Evolutionary conservation across 2,888 invertebrate genomes (phyloP).

Genomic region (Herminia tarsipennalis): DNA sequence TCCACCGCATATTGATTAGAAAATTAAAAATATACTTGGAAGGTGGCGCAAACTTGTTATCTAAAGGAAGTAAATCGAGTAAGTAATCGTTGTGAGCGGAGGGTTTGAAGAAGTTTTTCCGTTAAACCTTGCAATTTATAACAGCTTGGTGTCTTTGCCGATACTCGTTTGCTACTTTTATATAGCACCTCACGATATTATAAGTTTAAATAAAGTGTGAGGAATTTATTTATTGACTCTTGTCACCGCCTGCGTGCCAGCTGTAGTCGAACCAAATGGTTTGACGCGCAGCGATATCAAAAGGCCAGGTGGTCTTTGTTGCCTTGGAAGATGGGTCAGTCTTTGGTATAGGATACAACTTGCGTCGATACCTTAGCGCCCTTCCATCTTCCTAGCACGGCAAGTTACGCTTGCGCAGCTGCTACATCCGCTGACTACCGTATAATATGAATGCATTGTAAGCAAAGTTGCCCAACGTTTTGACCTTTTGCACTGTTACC

Average conservation of each 20-base stretch:
- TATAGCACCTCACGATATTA: conserved; percentile 5
- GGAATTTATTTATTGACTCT: background rate
- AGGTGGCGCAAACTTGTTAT: conserved; percentile 37
- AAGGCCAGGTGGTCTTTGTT: no score
- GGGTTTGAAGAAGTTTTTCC: conserved; percentile 57
- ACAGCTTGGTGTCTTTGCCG: conserved; percentile 40
- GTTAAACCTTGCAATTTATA: conserved; percentile 59
- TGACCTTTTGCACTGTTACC: no score
- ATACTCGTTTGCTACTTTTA: conserved; percentile 27
- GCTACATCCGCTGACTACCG: no score
- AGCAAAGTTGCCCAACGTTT: no score
- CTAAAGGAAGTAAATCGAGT: conserved; percentile 39
- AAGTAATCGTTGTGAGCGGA: conserved; percentile 27
- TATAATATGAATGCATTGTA: no score
- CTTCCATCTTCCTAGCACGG: no score
- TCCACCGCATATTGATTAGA: conserved; percentile 42
- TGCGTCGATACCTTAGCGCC: no score
- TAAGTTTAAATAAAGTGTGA: background rate
- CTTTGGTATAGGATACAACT: no score
- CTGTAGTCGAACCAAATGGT: no score
- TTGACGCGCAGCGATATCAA: no score
- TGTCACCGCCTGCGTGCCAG: background rate
- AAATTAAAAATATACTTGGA: conserved; percentile 41
- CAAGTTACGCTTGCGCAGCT: no score
- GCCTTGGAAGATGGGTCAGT: no score